These are phyloP conservation scores for Genyomyrus donnyi DNA, from an alignment of 2,113 vertebrate species.

Conservation along the genomic window DNA sequence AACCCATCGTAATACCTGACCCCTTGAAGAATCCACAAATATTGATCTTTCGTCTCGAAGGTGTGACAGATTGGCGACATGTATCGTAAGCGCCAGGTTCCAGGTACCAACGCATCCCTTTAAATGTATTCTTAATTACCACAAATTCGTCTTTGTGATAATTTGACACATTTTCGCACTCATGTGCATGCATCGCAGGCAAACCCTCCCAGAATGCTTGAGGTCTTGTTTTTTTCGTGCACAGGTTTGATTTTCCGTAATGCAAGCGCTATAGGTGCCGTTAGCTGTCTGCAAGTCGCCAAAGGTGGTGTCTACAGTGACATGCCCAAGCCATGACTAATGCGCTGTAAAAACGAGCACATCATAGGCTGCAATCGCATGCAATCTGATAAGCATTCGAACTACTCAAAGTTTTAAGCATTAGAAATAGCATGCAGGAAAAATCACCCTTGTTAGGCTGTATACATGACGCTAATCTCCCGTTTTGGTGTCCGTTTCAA, in stretches of 20 bases:
- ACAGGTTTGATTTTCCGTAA: not conserved
- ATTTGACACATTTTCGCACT: slow-evolving; percentile 23
- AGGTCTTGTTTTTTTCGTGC: slow-evolving; percentile 20
- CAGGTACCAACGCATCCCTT: slow-evolving; percentile 21
- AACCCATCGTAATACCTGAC: slow-evolving; percentile 8
- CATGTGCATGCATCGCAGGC: slow-evolving; percentile 23
- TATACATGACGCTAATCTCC: slow-evolving; percentile 41
- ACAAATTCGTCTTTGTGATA: slow-evolving; percentile 17
- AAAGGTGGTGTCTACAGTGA: slow-evolving; percentile 14
- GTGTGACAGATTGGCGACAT: slow-evolving; percentile 6
- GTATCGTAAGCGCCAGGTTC: slow-evolving; percentile 5
- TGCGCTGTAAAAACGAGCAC: not conserved
- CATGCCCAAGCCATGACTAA: slow-evolving; percentile 24
- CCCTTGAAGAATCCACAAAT: slow-evolving; percentile 15
- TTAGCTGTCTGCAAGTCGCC: slow-evolving; percentile 3
- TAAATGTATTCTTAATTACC: slow-evolving; percentile 20
- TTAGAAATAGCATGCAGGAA: slow-evolving; percentile 46
- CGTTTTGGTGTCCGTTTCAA: slow-evolving; percentile 17
- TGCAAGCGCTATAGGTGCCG: slow-evolving; percentile 15
- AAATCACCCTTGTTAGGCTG: slow-evolving; percentile 42
- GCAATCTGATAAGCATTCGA: slow-evolving; percentile 14
- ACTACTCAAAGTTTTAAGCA: slow-evolving; percentile 1
- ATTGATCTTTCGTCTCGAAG: slow-evolving; percentile 5
- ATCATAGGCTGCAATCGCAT: slow-evolving; percentile 4
- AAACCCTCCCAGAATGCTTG: slow-evolving; percentile 13